phyloP scores from a whole-genome alignment of 2,113 vertebrate genomes.

The Todiramphus saurophagus region DNA sequence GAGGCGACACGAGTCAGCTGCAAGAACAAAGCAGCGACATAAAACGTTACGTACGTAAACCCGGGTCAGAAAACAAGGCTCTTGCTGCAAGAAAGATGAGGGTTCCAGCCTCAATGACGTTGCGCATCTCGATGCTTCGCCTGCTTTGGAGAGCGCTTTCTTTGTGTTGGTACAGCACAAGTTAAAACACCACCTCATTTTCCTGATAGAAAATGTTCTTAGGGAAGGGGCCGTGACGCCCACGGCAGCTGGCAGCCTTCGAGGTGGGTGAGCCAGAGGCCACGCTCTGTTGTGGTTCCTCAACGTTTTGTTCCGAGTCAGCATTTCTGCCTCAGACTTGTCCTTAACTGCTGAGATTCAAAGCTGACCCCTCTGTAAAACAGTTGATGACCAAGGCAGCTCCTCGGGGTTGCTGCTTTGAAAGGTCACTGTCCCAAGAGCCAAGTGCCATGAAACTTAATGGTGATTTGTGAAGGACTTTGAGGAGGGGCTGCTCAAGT shows the following conservation, averaged over 20 bases:
- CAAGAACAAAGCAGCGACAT: neutral
- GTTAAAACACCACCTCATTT: neutral
- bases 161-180: neutral
- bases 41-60: neutral
- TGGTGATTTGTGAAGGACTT: neutral
- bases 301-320: neutral
- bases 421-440: neutral
- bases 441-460: neutral
- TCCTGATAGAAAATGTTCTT: neutral
- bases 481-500: neutral
- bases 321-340: neutral
- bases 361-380: neutral
- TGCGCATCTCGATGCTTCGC: neutral
- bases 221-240: neutral
- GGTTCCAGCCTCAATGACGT: rapidly evolving
- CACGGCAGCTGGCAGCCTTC: neutral
- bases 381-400: neutral
- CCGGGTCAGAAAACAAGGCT: neutral
- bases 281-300: neutral
- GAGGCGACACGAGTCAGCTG: neutral
- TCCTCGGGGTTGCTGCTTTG: rapidly evolving
- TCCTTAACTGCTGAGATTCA: neutral
- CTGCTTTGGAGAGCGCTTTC: neutral
- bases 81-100: neutral
- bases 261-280: neutral